Evolutionary conservation across 2,797 vertebrate species (phyloP).

Genomic region (Phrynocephalus vlangalii): DNA sequence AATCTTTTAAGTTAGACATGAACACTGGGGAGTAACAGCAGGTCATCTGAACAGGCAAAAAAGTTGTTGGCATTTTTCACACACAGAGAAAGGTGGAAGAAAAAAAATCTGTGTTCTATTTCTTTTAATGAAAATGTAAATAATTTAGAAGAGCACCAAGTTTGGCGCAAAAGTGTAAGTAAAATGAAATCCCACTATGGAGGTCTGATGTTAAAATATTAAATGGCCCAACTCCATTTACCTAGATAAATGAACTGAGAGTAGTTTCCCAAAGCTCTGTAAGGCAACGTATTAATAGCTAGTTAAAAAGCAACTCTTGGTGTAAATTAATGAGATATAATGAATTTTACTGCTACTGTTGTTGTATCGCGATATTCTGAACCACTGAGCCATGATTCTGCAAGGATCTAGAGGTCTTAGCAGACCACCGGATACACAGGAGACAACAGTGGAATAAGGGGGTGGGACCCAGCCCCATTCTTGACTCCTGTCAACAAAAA

Average conservation of each 20-base stretch:
- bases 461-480: no score
- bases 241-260: not conserved
- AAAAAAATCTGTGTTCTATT: slow-evolving; percentile 10
- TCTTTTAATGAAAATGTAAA: slow-evolving; percentile 53
- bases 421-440: not conserved
- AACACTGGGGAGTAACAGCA: slow-evolving; percentile 71
- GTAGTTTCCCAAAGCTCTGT: not conserved
- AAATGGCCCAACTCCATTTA: slow-evolving; percentile 13
- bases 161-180: slow-evolving; percentile 1
- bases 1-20: slow-evolving; percentile 71
- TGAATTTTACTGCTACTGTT: not conserved
- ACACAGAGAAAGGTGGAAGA: no score
- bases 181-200: not conserved
- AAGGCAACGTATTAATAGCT: not conserved
- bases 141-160: not conserved
- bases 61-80: not conserved
- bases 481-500: no score
- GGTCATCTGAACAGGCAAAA: slow-evolving; percentile 61
- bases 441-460: not conserved
- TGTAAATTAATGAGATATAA: slow-evolving; percentile 3
- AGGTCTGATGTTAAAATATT: slow-evolving; percentile 24
- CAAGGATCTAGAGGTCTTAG: not conserved
- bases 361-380: no score
- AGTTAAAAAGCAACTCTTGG: not conserved
- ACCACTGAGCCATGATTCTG: no score